Percentiles rank a stretch among this genome's conserved stretches.
phyloP scores from a whole-genome alignment of 2,888 invertebrate species.

The Tridacna gigas region DNA sequence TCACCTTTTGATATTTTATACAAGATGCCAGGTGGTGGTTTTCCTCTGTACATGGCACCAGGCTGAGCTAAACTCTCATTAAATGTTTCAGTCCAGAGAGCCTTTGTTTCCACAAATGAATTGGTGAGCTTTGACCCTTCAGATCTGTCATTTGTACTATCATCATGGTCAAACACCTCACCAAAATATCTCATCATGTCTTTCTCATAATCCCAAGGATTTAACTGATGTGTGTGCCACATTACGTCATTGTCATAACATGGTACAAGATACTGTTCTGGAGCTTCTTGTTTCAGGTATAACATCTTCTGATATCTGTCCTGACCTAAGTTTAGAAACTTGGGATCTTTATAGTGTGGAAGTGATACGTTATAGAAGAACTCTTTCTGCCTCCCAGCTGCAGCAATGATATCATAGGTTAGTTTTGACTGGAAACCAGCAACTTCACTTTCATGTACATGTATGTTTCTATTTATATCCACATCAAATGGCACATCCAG shows the following conservation, averaged over 20 bases:
- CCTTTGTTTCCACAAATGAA: slow-evolving; percentile 84
- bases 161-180: slow-evolving; percentile 85
- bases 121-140: slow-evolving; percentile 84
- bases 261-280: slow-evolving; percentile 85
- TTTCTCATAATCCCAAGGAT: slow-evolving; percentile 78
- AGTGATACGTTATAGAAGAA: slow-evolving; percentile 86
- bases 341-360: slow-evolving; percentile 85
- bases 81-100: slow-evolving; percentile 84
- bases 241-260: slow-evolving; percentile 86
- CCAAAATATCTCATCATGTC: slow-evolving; percentile 79
- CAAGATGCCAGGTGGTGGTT: slow-evolving; percentile 81
- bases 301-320: slow-evolving; percentile 84
- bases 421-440: slow-evolving; percentile 53
- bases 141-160: slow-evolving; percentile 85
- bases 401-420: slow-evolving; percentile 84
- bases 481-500: slow-evolving; percentile 73
- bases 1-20: slow-evolving; percentile 6
- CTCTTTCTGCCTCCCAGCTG: slow-evolving; percentile 84
- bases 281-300: slow-evolving; percentile 84
- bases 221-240: slow-evolving; percentile 86
- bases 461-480: slow-evolving; percentile 32
- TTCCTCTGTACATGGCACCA: slow-evolving; percentile 86
- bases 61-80: slow-evolving; percentile 83
- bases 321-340: slow-evolving; percentile 84
- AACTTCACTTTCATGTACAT: slow-evolving; percentile 28